These are phyloP conservation scores for Rhynchonycteris naso DNA, from an alignment of 2,797 vertebrate species.

Conservation along the genomic window DNA sequence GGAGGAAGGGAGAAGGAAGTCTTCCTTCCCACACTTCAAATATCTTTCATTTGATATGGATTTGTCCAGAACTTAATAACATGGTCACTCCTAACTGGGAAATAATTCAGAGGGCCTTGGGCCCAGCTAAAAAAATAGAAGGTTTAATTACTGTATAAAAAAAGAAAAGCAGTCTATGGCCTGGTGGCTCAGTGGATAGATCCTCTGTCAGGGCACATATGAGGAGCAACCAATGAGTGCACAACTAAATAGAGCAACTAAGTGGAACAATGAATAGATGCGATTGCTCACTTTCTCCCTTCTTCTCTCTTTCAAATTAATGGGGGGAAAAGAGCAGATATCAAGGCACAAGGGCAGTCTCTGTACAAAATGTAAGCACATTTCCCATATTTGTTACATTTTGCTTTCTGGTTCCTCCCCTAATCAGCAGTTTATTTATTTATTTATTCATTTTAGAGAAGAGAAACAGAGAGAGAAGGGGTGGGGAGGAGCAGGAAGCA, in stretches of 20 bases:
- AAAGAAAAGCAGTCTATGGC: background rate
- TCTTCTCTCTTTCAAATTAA: too few species aligned
- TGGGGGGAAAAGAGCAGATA: background rate
- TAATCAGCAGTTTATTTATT: too few species aligned
- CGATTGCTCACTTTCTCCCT: too few species aligned
- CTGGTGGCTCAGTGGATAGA: too few species aligned
- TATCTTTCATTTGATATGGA: background rate
- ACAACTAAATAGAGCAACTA: too few species aligned
- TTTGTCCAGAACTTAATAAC: background rate
- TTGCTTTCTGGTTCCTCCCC: background rate
- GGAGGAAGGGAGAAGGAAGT: too few species aligned
- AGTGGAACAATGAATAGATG: too few species aligned
- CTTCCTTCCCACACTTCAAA: background rate
- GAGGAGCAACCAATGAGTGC: too few species aligned
- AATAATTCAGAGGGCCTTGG: background rate
- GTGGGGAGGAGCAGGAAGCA: too few species aligned
- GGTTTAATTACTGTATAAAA: background rate
- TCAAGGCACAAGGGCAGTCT: background rate
- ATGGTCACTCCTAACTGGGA: background rate
- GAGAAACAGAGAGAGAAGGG: too few species aligned
- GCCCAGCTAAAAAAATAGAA: background rate
- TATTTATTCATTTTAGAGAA: too few species aligned
- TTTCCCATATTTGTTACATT: background rate
- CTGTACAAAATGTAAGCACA: background rate
- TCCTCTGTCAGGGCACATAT: too few species aligned